Conservation (phyloP, 2,888 invertebrate species). For the Drosophila mimetica region DNA sequence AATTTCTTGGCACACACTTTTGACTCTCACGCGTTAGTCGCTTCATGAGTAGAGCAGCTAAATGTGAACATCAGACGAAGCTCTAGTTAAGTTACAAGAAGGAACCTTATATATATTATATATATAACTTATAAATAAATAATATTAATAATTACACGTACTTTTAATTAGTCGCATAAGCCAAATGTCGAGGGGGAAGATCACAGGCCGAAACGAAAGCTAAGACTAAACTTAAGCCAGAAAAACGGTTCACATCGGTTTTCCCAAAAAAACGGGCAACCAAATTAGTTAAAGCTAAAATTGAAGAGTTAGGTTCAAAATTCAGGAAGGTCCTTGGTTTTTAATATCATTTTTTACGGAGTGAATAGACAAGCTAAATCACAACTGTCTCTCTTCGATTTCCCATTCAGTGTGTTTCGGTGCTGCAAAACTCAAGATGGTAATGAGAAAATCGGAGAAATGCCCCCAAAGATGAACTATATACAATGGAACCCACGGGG, state of each 20-base stretch:
- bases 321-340: slow-evolving; percentile 9
- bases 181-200: slow-evolving; percentile 50
- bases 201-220: slow-evolving; percentile 36
- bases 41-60: slow-evolving; percentile 49
- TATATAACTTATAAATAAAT: slow-evolving; percentile 46
- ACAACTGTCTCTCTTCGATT: slow-evolving; percentile 39
- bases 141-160: slow-evolving; percentile 61
- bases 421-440: neutral
- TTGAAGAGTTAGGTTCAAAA: slow-evolving; percentile 3
- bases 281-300: slow-evolving; percentile 28
- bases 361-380: slow-evolving; percentile 14
- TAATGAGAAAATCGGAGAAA: neutral
- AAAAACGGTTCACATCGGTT: slow-evolving; percentile 15
- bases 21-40: slow-evolving; percentile 71
- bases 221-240: slow-evolving; percentile 27
- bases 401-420: slow-evolving; percentile 20
- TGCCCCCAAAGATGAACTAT: slow-evolving; percentile 23
- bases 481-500: neutral
- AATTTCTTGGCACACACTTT: slow-evolving; percentile 72
- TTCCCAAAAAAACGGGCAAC: slow-evolving; percentile 2
- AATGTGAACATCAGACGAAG: slow-evolving; percentile 40
- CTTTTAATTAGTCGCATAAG: slow-evolving; percentile 71
- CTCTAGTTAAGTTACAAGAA: slow-evolving; percentile 29
- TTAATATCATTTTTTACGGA: slow-evolving; percentile 1
- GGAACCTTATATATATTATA: slow-evolving; percentile 53